Conservation (phyloP, 23 tunicate species). For the Corella eumyota region DNA sequence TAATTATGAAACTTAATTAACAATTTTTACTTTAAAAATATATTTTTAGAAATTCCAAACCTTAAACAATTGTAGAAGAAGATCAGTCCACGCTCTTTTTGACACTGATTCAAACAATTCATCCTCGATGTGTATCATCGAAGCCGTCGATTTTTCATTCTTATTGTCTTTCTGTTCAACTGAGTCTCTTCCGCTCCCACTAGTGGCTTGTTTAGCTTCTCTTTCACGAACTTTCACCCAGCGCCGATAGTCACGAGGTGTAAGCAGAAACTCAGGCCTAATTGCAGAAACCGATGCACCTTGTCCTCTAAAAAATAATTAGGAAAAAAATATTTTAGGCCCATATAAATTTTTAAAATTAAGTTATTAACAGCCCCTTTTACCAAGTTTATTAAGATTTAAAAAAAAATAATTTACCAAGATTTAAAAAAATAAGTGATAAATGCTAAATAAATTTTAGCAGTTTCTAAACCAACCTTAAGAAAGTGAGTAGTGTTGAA, state of each 20-base stretch:
- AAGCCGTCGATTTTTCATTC: constrained; percentile 8
- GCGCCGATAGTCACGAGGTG: constrained; percentile 68
- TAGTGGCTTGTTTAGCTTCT: constrained; percentile 29
- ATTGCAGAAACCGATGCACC: constrained; percentile 93
- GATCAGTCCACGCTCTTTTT: constrained; percentile 88
- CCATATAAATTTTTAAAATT: neutral
- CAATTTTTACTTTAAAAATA: no score
- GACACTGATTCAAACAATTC: constrained; percentile 81
- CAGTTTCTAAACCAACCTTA: constrained; percentile 21
- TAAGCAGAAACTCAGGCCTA: constrained; percentile 77
- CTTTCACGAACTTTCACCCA: constrained; percentile 71
- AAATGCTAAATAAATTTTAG: constrained; percentile 5
- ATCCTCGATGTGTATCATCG: constrained; percentile 65
- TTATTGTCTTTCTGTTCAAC: neutral
- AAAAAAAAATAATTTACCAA: neutral
- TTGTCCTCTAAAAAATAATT: constrained; percentile 40
- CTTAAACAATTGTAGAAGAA: constrained; percentile 72
- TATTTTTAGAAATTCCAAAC: no score
- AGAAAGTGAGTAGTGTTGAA: constrained; percentile 69
- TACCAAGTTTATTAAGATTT: neutral
- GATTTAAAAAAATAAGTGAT: neutral
- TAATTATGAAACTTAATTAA: no score
- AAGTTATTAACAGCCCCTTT: neutral
- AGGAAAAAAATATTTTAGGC: neutral
- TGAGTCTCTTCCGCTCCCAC: neutral